Percentiles rank a stretch among this genome's conserved stretches.
These are phyloP conservation scores for Lasioglossum marginatum DNA, from an alignment of 2,888 invertebrate species.

Conservation along the genomic window DNA sequence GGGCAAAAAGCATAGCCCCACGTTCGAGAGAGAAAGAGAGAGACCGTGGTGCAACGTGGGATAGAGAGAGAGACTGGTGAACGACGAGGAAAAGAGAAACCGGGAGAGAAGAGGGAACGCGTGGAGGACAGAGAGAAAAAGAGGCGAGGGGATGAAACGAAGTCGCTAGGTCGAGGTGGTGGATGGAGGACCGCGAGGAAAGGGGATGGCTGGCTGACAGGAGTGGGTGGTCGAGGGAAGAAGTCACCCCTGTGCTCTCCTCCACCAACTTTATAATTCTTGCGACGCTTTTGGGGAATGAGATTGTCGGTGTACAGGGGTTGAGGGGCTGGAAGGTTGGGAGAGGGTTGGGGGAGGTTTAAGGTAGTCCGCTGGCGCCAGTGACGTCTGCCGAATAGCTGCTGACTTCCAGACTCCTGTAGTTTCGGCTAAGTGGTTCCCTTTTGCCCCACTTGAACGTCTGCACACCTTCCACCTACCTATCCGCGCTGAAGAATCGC, in stretches of 20 bases:
- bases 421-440: slow-evolving; percentile 81
- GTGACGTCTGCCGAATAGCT: slow-evolving; percentile 82
- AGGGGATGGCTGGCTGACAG: slow-evolving; percentile 61
- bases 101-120: slow-evolving; percentile 30
- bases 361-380: slow-evolving; percentile 84
- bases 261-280: slow-evolving; percentile 84
- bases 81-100: slow-evolving; percentile 18
- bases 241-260: slow-evolving; percentile 70
- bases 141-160: slow-evolving; percentile 25
- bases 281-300: slow-evolving; percentile 83
- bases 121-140: slow-evolving; percentile 26
- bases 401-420: slow-evolving; percentile 81
- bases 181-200: slow-evolving; percentile 39
- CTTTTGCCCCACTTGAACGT: slow-evolving; percentile 74
- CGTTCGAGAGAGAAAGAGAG: not conserved
- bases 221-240: slow-evolving; percentile 62
- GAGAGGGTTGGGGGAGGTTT: slow-evolving; percentile 69
- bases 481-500: slow-evolving; percentile 44
- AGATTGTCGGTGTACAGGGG: slow-evolving; percentile 73
- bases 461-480: slow-evolving; percentile 66
- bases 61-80: not conserved
- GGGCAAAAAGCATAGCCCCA: slow-evolving; percentile 51
- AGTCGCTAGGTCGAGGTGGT: slow-evolving; percentile 63
- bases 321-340: slow-evolving; percentile 25
- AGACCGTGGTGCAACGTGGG: not conserved